A percentile compares a stretch with the other conserved stretches of the same genome.
phyloP scores from a whole-genome alignment of 2,888 invertebrate genomes.

The Adelognathus sp. region DNA sequence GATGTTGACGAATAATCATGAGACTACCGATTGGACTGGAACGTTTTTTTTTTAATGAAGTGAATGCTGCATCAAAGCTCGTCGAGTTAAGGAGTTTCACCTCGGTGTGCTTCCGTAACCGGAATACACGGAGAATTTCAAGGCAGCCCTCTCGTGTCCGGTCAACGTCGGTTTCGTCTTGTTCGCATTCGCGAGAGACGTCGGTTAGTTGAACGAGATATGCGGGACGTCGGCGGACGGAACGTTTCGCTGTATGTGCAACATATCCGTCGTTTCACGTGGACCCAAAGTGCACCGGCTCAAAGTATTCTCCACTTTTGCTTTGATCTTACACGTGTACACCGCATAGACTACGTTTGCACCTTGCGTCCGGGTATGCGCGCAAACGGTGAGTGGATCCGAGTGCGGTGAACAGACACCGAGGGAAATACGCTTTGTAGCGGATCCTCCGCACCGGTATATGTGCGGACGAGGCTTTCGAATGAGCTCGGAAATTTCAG shows the following conservation, averaged over 20 bases:
- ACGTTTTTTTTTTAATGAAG: no score
- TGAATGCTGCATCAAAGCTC: no score
- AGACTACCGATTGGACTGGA: no score
- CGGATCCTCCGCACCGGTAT: slow-evolving; percentile 8
- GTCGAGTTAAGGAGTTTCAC: no score
- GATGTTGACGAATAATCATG: no score
- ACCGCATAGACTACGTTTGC: background rate
- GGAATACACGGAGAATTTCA: no score
- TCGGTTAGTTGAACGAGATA: slow-evolving; percentile 41
- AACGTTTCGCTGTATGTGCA: background rate
- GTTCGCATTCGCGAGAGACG: slow-evolving; percentile 43
- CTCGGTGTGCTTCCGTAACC: no score
- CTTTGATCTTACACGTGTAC: background rate
- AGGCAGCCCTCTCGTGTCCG: slow-evolving; percentile 5
- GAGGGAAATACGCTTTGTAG: background rate
- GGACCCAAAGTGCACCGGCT: background rate
- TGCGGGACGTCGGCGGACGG: background rate
- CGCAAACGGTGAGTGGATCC: background rate
- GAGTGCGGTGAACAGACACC: background rate
- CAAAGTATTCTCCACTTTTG: background rate
- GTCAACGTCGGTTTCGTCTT: slow-evolving; percentile 16
- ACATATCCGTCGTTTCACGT: background rate
- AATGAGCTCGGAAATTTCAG: background rate
- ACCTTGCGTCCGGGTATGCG: background rate
- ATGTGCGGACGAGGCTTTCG: background rate